Base-by-base conservation (phyloP, 2,113 vertebrate species). In the Phalacrocorax aristotelis region DNA sequence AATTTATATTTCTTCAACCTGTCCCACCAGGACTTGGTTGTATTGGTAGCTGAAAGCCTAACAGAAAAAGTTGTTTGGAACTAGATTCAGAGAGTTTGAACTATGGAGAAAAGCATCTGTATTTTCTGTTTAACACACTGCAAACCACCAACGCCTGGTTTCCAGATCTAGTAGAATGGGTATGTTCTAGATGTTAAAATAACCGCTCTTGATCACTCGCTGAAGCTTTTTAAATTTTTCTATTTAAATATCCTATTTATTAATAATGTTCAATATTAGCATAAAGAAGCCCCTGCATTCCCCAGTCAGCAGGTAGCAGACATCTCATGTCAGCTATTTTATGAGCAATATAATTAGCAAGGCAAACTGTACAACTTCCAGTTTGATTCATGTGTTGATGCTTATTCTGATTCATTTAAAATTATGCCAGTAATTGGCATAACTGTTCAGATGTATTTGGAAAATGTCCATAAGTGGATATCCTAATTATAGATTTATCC, bases 361-460 rank as follows among this genome's bases (percentile, higher is more conserved):
- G 58, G 34, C 66, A 96, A 90, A 62, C 49, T 83, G 15, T 68
- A 84, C 80, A 83, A 85, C 68, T 95, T 96, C 66, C 93, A 91
- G 36, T 66, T 97, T 82, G 44, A 93, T 97, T 97, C 55, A 62
- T 88, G 92, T 87, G 82, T 76, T 96, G 93, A 71, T 93, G 68
- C 78, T 89, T 88, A 75, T 96, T 97, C 87, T 72, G 87, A 94
- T 95, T 94, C 57, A 96, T 82, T 96, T 93, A 83, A 49, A 96
- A 62, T 90, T 89, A 89, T 84, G 74, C 42, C 55, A 93, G 87
- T 91, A 95, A 93, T 86, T 96, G 91, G 48, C 51, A 70, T 89
- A 90, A 95, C 86, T 97, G 76, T 95, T 87, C 57, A 96, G 74
- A 91, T 8, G 19, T 38, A 79, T 76, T 96, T 97, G 93, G 90